Base-by-base conservation (phyloP, 2,113 vertebrate genomes). In the Polyodon spathula region DNA sequence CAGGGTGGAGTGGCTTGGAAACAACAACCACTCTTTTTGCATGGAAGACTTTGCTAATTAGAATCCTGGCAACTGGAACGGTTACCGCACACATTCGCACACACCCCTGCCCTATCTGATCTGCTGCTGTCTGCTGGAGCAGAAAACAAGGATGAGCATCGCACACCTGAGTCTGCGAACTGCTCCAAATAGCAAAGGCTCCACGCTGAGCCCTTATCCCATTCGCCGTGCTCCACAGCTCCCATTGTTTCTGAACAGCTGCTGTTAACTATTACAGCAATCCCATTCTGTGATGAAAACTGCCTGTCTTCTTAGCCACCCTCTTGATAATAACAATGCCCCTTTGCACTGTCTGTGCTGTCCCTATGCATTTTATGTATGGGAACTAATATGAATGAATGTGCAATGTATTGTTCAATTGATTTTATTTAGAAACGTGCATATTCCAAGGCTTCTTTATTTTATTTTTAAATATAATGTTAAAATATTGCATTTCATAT, bases 91-190 rank as follows among this genome's bases (percentile, higher is more conserved):
- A n/a, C n/a, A n/a, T n/a, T n/a, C n/a, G n/a, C n/a, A n/a, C 27
- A 27, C 27, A 27, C 27, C 1, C 53, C 43, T 57, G 41, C 48
- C 48, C 2, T 27, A 54, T 64, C 56, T 39, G 40, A 54, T 48
- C 17, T 27, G 16, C 56, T 15, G 27, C 46, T 41, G 44, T 15
- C 27, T 37, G 59, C 39, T 44, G n/a, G 37, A 58, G 62, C 58
- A 15, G 60, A 44, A 65, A 46, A 65, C 60, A 59, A 63, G 56
- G 27, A 65, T 57, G 48, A 48, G 56, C 27, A 50, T 14, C 48
- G 54, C 64, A 61, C 59, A 50, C 37, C 56, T 61, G 37, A 61
- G 61, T 48, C 54, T 46, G 17, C 37, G n/a, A 38, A 17, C 62
- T 11, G 7, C 41, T 54, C 57, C 62, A 63, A 40, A 60, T 37